Percentiles rank a stretch among this genome's conserved stretches.
These are phyloP conservation scores for Baccha elongata DNA, from an alignment of 2,888 invertebrate genomes.

Conservation along the genomic window DNA sequence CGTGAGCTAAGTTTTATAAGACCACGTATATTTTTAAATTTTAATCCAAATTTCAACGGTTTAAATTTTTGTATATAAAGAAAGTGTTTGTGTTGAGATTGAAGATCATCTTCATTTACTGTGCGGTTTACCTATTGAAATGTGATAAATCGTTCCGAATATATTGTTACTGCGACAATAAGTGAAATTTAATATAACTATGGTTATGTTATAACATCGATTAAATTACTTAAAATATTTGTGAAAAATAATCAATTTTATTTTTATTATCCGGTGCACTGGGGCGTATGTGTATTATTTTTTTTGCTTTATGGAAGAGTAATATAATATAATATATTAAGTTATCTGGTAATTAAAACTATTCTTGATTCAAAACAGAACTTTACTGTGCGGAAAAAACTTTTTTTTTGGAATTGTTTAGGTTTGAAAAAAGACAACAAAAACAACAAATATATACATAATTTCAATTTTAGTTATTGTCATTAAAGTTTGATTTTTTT, in stretches of 20 bases:
- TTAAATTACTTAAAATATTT: constrained; percentile 31
- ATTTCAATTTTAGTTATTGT: not conserved
- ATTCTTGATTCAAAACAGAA: no score
- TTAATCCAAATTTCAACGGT: not conserved
- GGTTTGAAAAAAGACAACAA: no score
- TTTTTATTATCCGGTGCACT: constrained; percentile 39
- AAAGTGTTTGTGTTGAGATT: not conserved
- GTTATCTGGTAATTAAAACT: not conserved
- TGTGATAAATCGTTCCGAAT: constrained; percentile 15
- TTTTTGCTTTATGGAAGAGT: not conserved
- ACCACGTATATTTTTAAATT: not conserved
- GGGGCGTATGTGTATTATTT: constrained; percentile 55
- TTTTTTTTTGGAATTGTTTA: no score
- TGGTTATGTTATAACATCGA: not conserved
- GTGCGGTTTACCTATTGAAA: constrained; percentile 14
- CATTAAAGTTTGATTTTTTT: not conserved
- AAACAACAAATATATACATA: no score
- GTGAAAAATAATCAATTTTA: constrained; percentile 25
- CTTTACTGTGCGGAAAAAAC: no score
- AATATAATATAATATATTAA: not conserved
- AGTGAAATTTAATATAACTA: constrained; percentile 31
- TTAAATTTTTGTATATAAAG: no score
- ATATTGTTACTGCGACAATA: constrained; percentile 8
- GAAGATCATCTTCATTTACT: constrained; percentile 6
- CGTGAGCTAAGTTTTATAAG: not conserved